A percentile compares a stretch with the other conserved stretches of the same genome.
Evolutionary conservation across 2,888 invertebrate species (phyloP).

Genomic region (Geotrupes spiniger): DNA sequence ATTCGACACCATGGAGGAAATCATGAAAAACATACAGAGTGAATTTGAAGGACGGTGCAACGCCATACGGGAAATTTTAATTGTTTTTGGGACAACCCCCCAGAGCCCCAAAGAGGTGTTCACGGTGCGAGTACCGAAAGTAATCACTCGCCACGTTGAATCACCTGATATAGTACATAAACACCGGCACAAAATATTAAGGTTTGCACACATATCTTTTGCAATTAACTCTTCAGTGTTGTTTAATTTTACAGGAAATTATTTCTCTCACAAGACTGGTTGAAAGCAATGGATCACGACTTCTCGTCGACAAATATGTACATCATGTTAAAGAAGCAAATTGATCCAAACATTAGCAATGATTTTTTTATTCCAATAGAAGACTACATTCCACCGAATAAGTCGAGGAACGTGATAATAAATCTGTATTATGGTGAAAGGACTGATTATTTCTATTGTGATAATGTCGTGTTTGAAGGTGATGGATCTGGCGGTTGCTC

Average conservation of each 20-base stretch:
- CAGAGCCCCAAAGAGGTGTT: conserved; percentile 39
- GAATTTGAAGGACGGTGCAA: conserved; percentile 33
- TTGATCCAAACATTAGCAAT: conserved; percentile 51
- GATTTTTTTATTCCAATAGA: conserved; percentile 49
- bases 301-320: conserved; percentile 54
- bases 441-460: conserved; percentile 36
- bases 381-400: conserved; percentile 33
- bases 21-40: conserved; percentile 35
- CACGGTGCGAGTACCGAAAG: conserved; percentile 32
- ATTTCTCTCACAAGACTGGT: conserved; percentile 52
- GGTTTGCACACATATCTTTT: conserved; percentile 29
- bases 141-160: conserved; percentile 37
- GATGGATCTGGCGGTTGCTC: conserved; percentile 7
- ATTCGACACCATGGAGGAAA: conserved; percentile 38
- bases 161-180: conserved; percentile 31
- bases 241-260: conserved; percentile 48
- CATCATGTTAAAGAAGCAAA: conserved; percentile 52
- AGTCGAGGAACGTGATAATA: conserved; percentile 37
- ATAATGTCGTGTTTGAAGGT: conserved; percentile 30
- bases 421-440: conserved; percentile 32
- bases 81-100: conserved; percentile 41
- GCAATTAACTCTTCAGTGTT: neutral
- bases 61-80: conserved; percentile 36
- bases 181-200: conserved; percentile 39
- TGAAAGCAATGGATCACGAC: conserved; percentile 48